Percentiles rank a stretch among this genome's conserved stretches.
phyloP scores from a whole-genome alignment of 2,888 invertebrate species.

The Eristalis arbustorum region DNA sequence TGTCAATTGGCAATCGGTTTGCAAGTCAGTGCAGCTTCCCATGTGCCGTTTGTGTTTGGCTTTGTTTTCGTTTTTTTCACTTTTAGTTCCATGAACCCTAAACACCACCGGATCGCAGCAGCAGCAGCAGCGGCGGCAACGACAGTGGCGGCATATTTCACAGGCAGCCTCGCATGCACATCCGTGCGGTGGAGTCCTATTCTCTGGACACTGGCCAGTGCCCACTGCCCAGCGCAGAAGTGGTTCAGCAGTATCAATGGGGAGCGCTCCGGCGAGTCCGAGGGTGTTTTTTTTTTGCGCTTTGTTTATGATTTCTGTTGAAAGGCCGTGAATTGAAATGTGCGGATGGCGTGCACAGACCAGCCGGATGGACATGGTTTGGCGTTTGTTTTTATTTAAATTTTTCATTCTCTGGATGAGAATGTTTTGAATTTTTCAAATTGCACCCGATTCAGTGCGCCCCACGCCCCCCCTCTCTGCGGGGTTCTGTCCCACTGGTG shows the following conservation, averaged over 20 bases:
- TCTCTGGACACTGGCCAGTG: constrained; percentile 51
- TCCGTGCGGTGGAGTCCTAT: constrained; percentile 29
- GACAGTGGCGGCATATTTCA: constrained; percentile 48
- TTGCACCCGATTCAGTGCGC: constrained; percentile 17
- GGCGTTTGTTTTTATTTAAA: constrained; percentile 30
- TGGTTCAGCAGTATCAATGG: constrained; percentile 47
- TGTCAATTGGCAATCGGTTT: constrained; percentile 65
- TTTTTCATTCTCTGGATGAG: constrained; percentile 18
- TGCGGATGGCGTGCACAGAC: constrained; percentile 32
- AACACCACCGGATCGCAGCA: constrained; percentile 18
- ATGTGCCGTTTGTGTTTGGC: constrained; percentile 10
- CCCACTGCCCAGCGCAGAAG: background rate
- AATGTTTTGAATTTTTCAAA: constrained; percentile 53
- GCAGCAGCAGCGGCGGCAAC: constrained; percentile 26
- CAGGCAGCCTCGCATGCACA: constrained; percentile 30
- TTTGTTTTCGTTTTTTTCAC: background rate
- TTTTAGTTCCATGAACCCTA: constrained; percentile 8
- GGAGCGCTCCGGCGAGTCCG: constrained; percentile 35
- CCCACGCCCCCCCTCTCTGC: background rate
- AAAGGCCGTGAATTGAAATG: constrained; percentile 56
- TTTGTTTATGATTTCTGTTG: constrained; percentile 14
- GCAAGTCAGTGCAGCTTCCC: constrained; percentile 9
- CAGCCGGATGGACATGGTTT: constrained; percentile 25
- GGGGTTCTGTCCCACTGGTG: constrained; percentile 35
- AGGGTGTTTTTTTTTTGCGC: background rate